Evolutionary conservation across 2,888 invertebrate genomes (phyloP).

Genomic region (Rhagonycha lutea): DNA sequence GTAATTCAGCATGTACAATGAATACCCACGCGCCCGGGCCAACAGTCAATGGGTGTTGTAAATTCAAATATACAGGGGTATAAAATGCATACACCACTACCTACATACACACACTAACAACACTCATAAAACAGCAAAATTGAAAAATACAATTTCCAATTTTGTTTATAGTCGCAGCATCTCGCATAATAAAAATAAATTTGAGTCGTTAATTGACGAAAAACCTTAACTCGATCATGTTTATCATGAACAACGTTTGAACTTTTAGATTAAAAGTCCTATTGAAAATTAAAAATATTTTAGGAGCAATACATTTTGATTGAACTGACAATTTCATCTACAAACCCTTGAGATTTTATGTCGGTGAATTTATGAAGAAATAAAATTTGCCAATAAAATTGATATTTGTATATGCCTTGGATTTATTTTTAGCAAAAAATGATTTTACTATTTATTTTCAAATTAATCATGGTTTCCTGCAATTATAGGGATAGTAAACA

Average conservation of each 20-base stretch:
- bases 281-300: background rate
- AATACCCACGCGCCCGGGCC: conserved; percentile 33
- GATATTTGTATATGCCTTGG: background rate
- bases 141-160: background rate
- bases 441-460: background rate
- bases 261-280: background rate
- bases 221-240: background rate
- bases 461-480: background rate
- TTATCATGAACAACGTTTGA: background rate
- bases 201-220: background rate
- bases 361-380: background rate
- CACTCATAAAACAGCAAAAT: conserved; percentile 7
- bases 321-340: background rate
- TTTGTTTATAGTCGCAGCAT: background rate
- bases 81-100: conserved; percentile 8
- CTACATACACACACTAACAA: background rate
- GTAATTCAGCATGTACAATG: conserved; percentile 31
- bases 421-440: background rate
- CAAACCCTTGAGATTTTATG: background rate
- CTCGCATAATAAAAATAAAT: background rate
- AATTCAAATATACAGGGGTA: conserved; percentile 21
- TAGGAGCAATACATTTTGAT: background rate
- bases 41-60: conserved; percentile 38
- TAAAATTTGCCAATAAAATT: background rate
- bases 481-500: background rate